Conservation (phyloP, 2,888 invertebrate genomes). For the Cephus pygmeus region DNA sequence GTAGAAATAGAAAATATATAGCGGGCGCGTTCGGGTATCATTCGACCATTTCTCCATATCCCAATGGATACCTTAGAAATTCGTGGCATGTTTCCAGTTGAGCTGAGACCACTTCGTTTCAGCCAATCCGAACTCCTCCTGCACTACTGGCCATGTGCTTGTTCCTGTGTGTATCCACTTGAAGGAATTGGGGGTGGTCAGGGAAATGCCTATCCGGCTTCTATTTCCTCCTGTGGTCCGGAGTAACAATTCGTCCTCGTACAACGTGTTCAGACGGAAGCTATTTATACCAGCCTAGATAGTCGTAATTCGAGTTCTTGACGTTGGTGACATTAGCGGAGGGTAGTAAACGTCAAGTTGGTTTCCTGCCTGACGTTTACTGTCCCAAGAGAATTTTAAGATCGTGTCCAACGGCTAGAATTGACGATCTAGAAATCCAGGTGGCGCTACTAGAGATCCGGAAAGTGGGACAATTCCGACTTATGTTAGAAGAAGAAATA, state of each 20-base stretch:
- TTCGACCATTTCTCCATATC: background rate
- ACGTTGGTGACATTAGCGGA: background rate
- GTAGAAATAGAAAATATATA: background rate
- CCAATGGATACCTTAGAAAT: background rate
- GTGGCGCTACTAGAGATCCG: background rate
- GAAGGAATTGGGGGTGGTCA: background rate
- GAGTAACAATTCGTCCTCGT: background rate
- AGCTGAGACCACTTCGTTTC: background rate
- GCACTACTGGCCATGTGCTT: background rate
- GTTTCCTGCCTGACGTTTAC: background rate
- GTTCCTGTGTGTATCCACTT: background rate
- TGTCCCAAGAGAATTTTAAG: background rate
- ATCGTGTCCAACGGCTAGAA: background rate
- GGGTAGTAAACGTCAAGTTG: background rate
- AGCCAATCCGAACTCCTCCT: background rate
- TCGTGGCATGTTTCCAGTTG: background rate
- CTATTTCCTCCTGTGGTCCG: background rate
- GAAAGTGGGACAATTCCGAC: background rate
- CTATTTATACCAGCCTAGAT: background rate
- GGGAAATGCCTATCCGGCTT: background rate
- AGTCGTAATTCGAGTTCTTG: background rate
- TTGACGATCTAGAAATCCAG: background rate
- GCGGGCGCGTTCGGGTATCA: background rate
- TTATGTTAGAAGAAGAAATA: background rate
- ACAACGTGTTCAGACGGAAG: background rate